Evolutionary conservation across 1,140 invertebrate genomes (phyloP), one percentile per base, ranked within the genome.

Genomic region (Calliopsis andreniformis): DNA sequence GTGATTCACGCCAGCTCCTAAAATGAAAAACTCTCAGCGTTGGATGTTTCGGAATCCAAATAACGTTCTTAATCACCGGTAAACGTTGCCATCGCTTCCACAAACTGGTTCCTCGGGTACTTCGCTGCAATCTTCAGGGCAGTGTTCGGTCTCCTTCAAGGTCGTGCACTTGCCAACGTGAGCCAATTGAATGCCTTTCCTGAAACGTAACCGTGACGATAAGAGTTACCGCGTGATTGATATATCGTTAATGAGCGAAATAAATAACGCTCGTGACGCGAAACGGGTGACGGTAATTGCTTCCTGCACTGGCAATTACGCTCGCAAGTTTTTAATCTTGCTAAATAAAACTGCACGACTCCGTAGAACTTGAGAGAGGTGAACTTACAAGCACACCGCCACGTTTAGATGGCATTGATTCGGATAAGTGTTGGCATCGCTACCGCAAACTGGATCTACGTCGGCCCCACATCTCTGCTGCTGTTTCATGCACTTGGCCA

Each of bases 71-170:
- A 85, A 85, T 85, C 82, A 97, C 94, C 94, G 95, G 91, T 98
- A 99, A 76, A 97, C 97, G 87, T 97, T 97, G 82, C 97, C 97
- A 89, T 99, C 96, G 45, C 96, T 97, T 43, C 97, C 98, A 91
- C 98, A 99, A 71, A 97, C 95, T 16, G 96, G 96, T 88, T 97
- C 94, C 80, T 94, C 93, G 71, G 92, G 88, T n/a, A 93, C 93
- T 55, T 95, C 93, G 62, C 94, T 94, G 87, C 97, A 97, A 71
- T 93, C 93, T 68, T 94, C 93, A 0, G 96, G 95, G 88, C 96
- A 97, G 61, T 95, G 92, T 79, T 94, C 94, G 43, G 93, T 93
- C 49, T 95, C 94, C 64, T 95, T 95, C 77, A 97, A 92, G 82
- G 95, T 93, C 25, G 96, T 96, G 89, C 97, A 98, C 88, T 96